These are phyloP conservation scores for Pollenia labialis DNA, from an alignment of 2,888 invertebrate species.

Conservation along the genomic window DNA sequence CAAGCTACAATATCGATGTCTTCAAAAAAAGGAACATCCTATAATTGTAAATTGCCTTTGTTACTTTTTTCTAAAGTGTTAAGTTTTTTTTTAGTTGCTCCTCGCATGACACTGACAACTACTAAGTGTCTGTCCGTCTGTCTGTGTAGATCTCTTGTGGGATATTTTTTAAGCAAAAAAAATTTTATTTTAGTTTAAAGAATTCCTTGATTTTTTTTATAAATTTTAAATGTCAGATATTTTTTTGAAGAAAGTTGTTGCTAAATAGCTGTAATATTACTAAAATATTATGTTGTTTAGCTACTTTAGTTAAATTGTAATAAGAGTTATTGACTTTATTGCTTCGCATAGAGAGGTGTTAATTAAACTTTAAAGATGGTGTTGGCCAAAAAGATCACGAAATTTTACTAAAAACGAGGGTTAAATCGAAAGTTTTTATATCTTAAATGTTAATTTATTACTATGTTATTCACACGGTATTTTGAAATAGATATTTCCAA, in stretches of 20 bases:
- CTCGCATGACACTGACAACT: slow-evolving; percentile 52
- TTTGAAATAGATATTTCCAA: too few relatives aligned
- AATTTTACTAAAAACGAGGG: not conserved
- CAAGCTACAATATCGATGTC: slow-evolving; percentile 25
- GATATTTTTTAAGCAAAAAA: slow-evolving; percentile 52
- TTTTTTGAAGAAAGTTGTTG: slow-evolving; percentile 53
- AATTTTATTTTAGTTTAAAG: slow-evolving; percentile 34
- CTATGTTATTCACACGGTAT: too few relatives aligned
- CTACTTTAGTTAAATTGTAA: not conserved
- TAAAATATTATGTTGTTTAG: not conserved
- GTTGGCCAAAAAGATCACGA: not conserved
- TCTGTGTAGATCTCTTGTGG: slow-evolving; percentile 31
- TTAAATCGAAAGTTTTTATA: not conserved
- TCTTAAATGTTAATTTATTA: not conserved
- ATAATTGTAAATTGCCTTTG: slow-evolving; percentile 52
- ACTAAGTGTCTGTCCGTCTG: not conserved
- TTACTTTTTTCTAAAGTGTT: not conserved
- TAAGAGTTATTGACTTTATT: slow-evolving; percentile 39
- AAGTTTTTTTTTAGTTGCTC: slow-evolving; percentile 8
- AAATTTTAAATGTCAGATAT: not conserved
- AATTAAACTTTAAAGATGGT: slow-evolving; percentile 6
- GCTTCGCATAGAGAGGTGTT: not conserved
- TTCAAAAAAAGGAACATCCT: slow-evolving; percentile 50
- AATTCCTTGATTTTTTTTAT: slow-evolving; percentile 27
- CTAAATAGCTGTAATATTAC: not conserved